phyloP scores from a whole-genome alignment of 2,888 invertebrate species.

The Acrobeloides nanus region DNA sequence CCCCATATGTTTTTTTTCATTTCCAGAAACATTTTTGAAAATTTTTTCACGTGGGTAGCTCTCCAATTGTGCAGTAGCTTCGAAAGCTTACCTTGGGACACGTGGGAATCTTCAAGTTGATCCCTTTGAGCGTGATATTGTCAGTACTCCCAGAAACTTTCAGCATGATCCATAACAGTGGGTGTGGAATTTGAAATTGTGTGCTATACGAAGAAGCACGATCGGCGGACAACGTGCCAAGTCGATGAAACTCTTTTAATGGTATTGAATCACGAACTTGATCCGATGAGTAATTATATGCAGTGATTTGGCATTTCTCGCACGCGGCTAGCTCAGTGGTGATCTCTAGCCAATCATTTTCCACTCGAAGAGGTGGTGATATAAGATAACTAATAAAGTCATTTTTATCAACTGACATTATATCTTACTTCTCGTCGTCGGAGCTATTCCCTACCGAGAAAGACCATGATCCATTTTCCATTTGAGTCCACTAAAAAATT shows the following conservation, averaged over 20 bases:
- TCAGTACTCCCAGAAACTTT: too few relatives aligned
- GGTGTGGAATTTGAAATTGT: constrained; percentile 7
- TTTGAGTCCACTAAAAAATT: background rate
- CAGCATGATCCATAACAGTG: constrained; percentile 5
- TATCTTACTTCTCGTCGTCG: too few relatives aligned
- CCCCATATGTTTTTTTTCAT: too few relatives aligned
- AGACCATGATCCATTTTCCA: background rate
- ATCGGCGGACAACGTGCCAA: too few relatives aligned
- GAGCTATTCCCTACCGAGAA: background rate
- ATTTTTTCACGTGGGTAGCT: too few relatives aligned
- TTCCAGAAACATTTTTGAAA: too few relatives aligned
- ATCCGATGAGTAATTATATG: constrained; percentile 3
- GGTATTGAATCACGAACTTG: background rate
- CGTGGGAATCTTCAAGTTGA: too few relatives aligned
- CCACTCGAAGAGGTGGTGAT: background rate
- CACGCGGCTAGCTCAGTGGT: background rate
- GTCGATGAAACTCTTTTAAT: background rate
- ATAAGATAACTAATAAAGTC: background rate
- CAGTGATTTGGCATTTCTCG: constrained; percentile 4
- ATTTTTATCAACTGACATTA: too few relatives aligned
- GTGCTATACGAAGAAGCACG: constrained; percentile 1
- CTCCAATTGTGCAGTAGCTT: too few relatives aligned
- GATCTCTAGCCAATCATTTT: background rate
- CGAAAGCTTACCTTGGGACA: too few relatives aligned
- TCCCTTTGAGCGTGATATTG: too few relatives aligned